Evolutionary conservation across 1,140 invertebrate genomes (phyloP).

Genomic region (Aphaenogaster rudis): DNA sequence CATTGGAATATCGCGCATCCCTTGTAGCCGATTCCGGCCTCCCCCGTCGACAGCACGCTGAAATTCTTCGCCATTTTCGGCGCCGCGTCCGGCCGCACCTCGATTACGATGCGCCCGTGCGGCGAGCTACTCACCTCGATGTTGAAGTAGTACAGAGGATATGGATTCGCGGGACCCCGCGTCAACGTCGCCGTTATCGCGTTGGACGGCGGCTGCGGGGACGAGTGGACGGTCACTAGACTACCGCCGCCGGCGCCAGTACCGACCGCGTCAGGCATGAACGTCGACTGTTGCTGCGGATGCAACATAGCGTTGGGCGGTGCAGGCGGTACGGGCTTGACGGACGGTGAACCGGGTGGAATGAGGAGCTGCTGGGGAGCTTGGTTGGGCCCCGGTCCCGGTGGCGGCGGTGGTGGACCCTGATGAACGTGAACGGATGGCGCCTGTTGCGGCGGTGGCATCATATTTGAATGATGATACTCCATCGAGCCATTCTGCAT

Average conservation of each 20-base stretch:
- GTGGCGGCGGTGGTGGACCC: constrained; percentile 73
- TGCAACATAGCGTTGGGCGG: constrained; percentile 84
- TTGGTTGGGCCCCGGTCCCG: constrained; percentile 77
- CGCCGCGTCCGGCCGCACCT: constrained; percentile 94
- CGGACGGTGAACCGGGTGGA: constrained; percentile 83
- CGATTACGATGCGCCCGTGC: constrained; percentile 93
- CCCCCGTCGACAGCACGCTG: constrained; percentile 92
- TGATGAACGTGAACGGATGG: constrained; percentile 82
- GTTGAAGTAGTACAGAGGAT: constrained; percentile 92
- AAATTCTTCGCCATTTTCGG: constrained; percentile 98
- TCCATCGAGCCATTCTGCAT: constrained; percentile 88
- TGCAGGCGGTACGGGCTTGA: constrained; percentile 79
- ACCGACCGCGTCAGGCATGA: constrained; percentile 79
- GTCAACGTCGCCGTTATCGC: constrained; percentile 74
- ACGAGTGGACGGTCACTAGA: constrained; percentile 85
- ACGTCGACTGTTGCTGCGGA: constrained; percentile 82
- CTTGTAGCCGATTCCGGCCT: constrained; percentile 92
- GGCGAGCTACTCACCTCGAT: constrained; percentile 91
- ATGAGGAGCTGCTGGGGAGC: constrained; percentile 82
- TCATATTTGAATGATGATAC: constrained; percentile 85
- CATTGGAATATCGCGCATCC: constrained; percentile 94
- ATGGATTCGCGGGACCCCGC: constrained; percentile 86
- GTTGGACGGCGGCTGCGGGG: constrained; percentile 84
- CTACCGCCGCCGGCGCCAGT: constrained; percentile 78
- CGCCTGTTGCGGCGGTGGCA: constrained; percentile 78